Evolutionary conservation across 2,797 vertebrate genomes (phyloP).

Genomic region (Falco novaeseelandiae): DNA sequence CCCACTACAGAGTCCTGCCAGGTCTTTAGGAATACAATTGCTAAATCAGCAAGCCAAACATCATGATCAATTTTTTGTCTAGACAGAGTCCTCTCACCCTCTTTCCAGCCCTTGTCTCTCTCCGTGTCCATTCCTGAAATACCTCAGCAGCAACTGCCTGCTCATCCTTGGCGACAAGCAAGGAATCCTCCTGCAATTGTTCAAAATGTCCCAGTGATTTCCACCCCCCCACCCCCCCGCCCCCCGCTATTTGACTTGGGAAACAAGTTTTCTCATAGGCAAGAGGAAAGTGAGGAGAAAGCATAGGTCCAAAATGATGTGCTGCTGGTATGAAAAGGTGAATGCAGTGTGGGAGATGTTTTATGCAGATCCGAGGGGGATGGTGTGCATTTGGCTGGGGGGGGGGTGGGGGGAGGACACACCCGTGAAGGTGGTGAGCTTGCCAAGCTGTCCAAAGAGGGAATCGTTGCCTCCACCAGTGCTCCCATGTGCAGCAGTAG

Average conservation of each 20-base stretch:
- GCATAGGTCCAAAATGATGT: accelerated
- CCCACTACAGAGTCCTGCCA: not conserved
- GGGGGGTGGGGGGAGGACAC: not conserved
- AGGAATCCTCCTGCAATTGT: not conserved
- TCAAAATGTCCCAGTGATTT: accelerated
- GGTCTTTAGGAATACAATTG: not conserved
- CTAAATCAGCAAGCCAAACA: not conserved
- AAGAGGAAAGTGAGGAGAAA: not conserved
- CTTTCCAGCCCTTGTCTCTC: not conserved
- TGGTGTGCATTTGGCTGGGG: not conserved
- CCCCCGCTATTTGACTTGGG: not conserved
- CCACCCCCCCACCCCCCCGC: not conserved
- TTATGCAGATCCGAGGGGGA: not conserved
- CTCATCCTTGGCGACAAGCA: not conserved
- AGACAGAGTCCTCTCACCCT: not conserved
- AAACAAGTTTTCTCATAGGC: not conserved
- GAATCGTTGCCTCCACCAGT: not conserved
- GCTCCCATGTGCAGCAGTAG: not conserved
- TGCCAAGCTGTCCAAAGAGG: not conserved
- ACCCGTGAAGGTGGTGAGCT: not conserved
- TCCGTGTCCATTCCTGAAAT: not conserved
- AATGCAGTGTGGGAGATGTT: accelerated
- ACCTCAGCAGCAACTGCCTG: accelerated
- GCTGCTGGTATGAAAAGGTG: accelerated
- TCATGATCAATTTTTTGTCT: not conserved